These are phyloP conservation scores for Agonum fuliginosum DNA, from an alignment of 2,888 invertebrate species.

Conservation along the genomic window DNA sequence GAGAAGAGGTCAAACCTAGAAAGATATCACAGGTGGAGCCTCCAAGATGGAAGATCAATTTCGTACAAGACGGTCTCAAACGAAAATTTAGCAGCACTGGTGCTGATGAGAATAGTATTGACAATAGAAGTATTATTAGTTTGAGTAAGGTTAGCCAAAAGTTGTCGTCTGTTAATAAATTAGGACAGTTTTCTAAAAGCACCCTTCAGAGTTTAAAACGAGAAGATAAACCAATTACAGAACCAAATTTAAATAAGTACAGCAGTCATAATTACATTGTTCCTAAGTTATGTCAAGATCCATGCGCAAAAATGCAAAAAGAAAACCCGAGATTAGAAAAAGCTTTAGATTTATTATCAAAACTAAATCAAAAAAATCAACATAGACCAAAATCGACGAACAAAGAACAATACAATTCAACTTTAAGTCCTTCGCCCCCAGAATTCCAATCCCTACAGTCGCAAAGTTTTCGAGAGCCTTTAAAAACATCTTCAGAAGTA, in stretches of 20 bases:
- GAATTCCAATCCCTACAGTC: constrained; percentile 70
- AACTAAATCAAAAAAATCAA: constrained; percentile 59
- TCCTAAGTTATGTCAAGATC: constrained; percentile 52
- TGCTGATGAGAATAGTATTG: constrained; percentile 61
- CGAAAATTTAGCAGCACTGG: constrained; percentile 67
- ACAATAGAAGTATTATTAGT: constrained; percentile 58
- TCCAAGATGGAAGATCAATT: constrained; percentile 69
- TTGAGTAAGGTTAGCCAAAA: constrained; percentile 55
- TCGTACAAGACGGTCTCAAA: constrained; percentile 68
- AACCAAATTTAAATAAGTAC: constrained; percentile 57
- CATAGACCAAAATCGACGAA: constrained; percentile 62
- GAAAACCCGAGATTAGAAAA: constrained; percentile 60
- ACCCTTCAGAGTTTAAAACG: constrained; percentile 59
- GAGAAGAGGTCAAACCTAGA: constrained; percentile 65
- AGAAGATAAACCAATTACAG: constrained; percentile 30
- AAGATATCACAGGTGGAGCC: constrained; percentile 64
- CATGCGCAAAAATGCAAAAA: constrained; percentile 43
- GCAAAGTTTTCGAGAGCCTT: constrained; percentile 63
- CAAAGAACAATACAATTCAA: constrained; percentile 56
- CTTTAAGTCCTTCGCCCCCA: constrained; percentile 67
- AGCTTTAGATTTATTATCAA: constrained; percentile 62
- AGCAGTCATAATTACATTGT: constrained; percentile 56
- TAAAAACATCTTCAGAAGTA: constrained; percentile 66
- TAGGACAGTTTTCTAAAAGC: constrained; percentile 57
- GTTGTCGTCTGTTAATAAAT: constrained; percentile 51